These are phyloP conservation scores for Neuroterus valhalla DNA, from an alignment of 1,140 invertebrate genomes.

Conservation along the genomic window DNA sequence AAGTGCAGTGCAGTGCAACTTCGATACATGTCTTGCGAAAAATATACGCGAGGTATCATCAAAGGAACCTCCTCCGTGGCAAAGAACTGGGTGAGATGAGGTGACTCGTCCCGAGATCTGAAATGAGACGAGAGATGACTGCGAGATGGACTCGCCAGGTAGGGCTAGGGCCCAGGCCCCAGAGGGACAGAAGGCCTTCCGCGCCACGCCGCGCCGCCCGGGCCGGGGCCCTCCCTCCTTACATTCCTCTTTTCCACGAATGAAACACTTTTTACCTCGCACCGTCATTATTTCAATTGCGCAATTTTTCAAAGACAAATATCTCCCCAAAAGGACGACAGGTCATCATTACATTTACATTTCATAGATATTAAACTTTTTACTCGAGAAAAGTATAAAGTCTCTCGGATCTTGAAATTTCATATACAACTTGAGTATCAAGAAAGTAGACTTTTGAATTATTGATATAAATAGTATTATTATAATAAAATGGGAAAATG, in stretches of 20 bases:
- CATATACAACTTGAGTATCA: no score
- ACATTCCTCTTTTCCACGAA: constrained; percentile 18
- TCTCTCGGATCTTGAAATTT: background rate
- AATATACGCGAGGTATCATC: constrained; percentile 19
- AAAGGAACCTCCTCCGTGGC: background rate
- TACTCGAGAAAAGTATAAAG: background rate
- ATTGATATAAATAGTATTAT: no score
- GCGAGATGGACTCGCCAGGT: background rate
- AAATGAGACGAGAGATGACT: constrained; percentile 17
- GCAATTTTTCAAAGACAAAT: constrained; percentile 21
- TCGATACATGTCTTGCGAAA: constrained; percentile 8
- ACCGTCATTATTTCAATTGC: constrained; percentile 22
- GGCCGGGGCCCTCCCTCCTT: no score
- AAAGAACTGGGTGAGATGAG: constrained; percentile 19
- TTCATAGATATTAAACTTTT: background rate
- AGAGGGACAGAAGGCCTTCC: background rate
- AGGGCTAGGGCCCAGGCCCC: no score
- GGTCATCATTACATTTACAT: background rate
- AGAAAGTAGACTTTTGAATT: no score
- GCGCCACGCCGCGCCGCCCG: no score
- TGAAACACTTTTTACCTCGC: constrained; percentile 4
- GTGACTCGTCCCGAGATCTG: constrained; percentile 2
- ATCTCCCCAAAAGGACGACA: background rate
- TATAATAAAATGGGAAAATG: background rate
- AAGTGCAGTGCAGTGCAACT: constrained; percentile 19